These are phyloP conservation scores for Plagiodera versicolora DNA, from an alignment of 2,888 invertebrate species.

Conservation along the genomic window DNA sequence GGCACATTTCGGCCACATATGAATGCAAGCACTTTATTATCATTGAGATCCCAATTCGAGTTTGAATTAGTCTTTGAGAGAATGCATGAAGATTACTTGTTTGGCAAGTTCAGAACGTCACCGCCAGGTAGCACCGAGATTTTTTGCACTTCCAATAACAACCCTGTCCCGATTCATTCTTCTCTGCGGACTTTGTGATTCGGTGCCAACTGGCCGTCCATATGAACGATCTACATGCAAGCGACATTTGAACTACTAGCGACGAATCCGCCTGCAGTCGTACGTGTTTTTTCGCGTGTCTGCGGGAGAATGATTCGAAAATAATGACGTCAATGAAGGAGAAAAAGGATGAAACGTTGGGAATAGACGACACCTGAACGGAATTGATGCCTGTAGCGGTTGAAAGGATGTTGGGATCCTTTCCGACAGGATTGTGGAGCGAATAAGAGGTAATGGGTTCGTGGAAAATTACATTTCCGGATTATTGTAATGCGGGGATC, in stretches of 20 bases:
- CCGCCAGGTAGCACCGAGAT: too few species aligned
- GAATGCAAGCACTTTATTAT: too few species aligned
- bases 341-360: not conserved
- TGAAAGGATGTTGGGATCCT: not conserved
- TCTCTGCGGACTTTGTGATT: too few species aligned
- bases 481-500: not conserved
- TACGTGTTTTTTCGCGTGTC: not conserved
- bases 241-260: not conserved
- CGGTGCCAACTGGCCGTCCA: not conserved
- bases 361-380: not conserved
- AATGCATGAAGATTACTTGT: too few species aligned
- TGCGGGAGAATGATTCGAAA: not conserved
- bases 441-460: not conserved
- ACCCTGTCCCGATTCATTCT: too few species aligned
- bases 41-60: too few species aligned
- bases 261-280: not conserved
- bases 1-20: too few species aligned
- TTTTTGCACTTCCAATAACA: too few species aligned
- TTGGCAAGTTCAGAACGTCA: too few species aligned
- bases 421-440: not conserved
- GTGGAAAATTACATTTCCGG: not conserved
- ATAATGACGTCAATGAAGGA: not conserved
- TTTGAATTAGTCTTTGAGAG: too few species aligned
- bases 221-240: not conserved
- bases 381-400: not conserved